Evolutionary conservation across 2,113 vertebrate species (phyloP).

Genomic region (Numenius arquata): DNA sequence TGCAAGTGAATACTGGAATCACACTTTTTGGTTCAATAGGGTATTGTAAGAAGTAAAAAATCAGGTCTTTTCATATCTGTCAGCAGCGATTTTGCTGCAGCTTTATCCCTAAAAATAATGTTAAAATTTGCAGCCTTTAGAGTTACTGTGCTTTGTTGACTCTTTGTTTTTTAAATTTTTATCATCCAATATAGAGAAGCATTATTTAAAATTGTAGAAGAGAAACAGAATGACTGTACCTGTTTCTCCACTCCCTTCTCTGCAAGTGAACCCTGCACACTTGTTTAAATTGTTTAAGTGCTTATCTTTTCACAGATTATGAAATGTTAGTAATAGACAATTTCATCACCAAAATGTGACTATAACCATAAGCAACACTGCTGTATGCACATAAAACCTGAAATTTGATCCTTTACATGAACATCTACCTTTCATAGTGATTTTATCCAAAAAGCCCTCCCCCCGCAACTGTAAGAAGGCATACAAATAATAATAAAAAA

Average conservation of each 20-base stretch:
- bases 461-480: neutral
- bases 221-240: neutral
- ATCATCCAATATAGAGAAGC: neutral
- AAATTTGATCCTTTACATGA: neutral
- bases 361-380: neutral
- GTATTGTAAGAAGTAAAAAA: neutral
- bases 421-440: neutral
- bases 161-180: neutral
- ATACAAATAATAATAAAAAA: conserved; percentile 19
- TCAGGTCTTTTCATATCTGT: neutral
- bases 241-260: neutral
- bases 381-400: neutral
- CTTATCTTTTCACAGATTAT: neutral
- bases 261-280: neutral
- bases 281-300: neutral
- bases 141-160: conserved; percentile 13
- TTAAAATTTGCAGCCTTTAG: neutral
- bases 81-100: neutral
- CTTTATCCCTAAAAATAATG: neutral
- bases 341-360: conserved; percentile 23
- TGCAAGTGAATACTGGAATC: neutral
- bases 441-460: conserved; percentile 15
- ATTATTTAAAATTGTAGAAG: neutral
- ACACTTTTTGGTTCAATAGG: neutral
- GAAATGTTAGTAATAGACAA: neutral